These are phyloP conservation scores for Magallana ariakensis DNA, from an alignment of 1,140 invertebrate genomes.

Conservation along the genomic window DNA sequence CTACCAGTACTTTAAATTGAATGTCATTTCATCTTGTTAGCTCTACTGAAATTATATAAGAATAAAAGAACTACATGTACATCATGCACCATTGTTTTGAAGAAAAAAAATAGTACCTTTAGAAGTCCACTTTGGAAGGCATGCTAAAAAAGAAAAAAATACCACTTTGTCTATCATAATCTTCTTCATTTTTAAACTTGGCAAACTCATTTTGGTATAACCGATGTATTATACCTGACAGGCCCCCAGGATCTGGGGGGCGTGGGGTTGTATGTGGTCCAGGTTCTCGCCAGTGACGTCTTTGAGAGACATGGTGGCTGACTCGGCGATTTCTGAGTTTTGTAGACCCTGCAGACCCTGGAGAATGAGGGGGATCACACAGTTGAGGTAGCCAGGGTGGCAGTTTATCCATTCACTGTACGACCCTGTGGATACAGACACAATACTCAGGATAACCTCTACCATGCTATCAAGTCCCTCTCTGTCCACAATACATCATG, in stretches of 20 bases:
- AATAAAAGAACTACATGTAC: too few species aligned
- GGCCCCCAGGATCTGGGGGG: slow-evolving; percentile 85
- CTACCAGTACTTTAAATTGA: too few species aligned
- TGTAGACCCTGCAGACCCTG: slow-evolving; percentile 85
- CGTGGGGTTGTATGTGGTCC: slow-evolving; percentile 86
- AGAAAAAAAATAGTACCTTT: slow-evolving; percentile 73
- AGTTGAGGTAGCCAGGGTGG: slow-evolving; percentile 82
- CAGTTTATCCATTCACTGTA: slow-evolving; percentile 91
- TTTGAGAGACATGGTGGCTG: slow-evolving; percentile 92
- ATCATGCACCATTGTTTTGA: too few species aligned
- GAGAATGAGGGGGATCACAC: slow-evolving; percentile 85
- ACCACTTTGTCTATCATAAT: neutral
- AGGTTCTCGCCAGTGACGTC: slow-evolving; percentile 91
- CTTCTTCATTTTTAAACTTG: too few species aligned
- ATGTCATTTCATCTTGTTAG: too few species aligned
- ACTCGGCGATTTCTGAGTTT: slow-evolving; percentile 85
- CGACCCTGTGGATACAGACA: slow-evolving; percentile 81
- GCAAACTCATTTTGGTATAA: too few species aligned
- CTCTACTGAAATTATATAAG: too few species aligned
- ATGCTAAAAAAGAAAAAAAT: slow-evolving; percentile 74
- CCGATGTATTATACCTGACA: too few species aligned
- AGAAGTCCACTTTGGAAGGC: slow-evolving; percentile 81
- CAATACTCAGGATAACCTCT: neutral
- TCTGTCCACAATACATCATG: too few species aligned
- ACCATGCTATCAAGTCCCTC: too few species aligned